Percentiles rank a stretch among this genome's conserved stretches.
These are phyloP conservation scores for Melinopterus prodromus DNA, from an alignment of 2,888 invertebrate genomes.

Conservation along the genomic window DNA sequence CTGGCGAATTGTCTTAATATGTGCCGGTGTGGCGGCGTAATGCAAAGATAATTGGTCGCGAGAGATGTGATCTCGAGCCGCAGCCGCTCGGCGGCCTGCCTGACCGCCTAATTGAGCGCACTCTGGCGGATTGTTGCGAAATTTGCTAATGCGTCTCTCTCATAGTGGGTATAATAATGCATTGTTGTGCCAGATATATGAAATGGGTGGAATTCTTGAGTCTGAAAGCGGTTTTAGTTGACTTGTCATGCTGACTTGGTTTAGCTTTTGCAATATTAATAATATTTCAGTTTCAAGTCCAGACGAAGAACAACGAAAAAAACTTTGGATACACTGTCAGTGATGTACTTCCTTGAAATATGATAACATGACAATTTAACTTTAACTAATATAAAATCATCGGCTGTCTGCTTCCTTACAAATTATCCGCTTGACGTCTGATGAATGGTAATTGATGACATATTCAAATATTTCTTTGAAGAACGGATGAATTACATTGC, in stretches of 20 bases:
- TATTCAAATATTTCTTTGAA: too few species aligned
- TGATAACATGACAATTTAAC: too few species aligned
- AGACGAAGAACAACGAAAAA: too few species aligned
- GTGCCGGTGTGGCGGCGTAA: slow-evolving; percentile 4
- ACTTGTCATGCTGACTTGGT: not conserved
- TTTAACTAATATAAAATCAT: too few species aligned
- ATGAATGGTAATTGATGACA: too few species aligned
- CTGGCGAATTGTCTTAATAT: not conserved
- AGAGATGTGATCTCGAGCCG: not conserved
- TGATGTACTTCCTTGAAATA: too few species aligned
- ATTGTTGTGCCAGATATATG: not conserved
- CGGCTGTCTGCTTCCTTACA: too few species aligned
- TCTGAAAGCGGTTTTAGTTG: not conserved
- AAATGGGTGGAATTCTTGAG: not conserved
- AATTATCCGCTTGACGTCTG: too few species aligned
- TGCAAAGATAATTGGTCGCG: not conserved
- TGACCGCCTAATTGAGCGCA: not conserved
- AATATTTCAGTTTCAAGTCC: too few species aligned
- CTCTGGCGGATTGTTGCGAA: slow-evolving; percentile 4
- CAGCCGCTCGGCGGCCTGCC: not conserved
- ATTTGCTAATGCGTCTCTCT: slow-evolving; percentile 4
- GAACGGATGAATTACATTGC: too few species aligned
- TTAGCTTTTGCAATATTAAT: too few species aligned
- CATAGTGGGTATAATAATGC: not conserved
- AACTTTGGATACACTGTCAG: too few species aligned